These are phyloP conservation scores for Caenorhabditis angaria DNA, from an alignment of 2,888 invertebrate species.

Conservation along the genomic window DNA sequence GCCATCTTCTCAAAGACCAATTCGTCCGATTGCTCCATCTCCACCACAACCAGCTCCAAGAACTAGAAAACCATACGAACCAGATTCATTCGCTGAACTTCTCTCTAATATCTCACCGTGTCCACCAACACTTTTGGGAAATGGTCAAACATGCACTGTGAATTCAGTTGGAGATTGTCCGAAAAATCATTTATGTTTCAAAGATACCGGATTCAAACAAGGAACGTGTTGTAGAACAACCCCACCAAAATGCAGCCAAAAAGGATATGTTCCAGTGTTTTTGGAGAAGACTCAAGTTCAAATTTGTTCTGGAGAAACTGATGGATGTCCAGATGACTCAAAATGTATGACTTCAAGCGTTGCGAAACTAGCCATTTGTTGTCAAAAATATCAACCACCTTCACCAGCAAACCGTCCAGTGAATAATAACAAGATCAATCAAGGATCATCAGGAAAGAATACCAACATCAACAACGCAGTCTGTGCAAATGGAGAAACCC, in stretches of 20 bases:
- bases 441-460: constrained; percentile 30
- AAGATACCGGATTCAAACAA: constrained; percentile 47
- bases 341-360: constrained; percentile 58
- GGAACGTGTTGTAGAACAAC: constrained; percentile 57
- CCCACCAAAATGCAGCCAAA: constrained; percentile 54
- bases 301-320: constrained; percentile 53
- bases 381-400: constrained; percentile 53
- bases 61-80: constrained; percentile 32
- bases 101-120: constrained; percentile 60
- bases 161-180: constrained; percentile 59
- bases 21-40: constrained; percentile 20
- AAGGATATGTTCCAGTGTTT: constrained; percentile 56
- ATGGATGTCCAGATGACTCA: constrained; percentile 56
- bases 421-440: constrained; percentile 33
- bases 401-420: constrained; percentile 22
- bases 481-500: constrained; percentile 50
- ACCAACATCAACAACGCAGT: constrained; percentile 29
- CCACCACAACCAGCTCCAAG: constrained; percentile 29
- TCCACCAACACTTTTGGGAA: constrained; percentile 59
- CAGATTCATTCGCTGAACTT: constrained; percentile 51
- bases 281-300: constrained; percentile 59
- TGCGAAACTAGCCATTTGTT: constrained; percentile 58
- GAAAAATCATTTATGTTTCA: constrained; percentile 50
- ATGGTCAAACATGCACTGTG: constrained; percentile 63
- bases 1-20: constrained; percentile 40